These are phyloP conservation scores for Manacus vitellinus DNA, from an alignment of 2,113 vertebrate genomes.

Conservation along the genomic window DNA sequence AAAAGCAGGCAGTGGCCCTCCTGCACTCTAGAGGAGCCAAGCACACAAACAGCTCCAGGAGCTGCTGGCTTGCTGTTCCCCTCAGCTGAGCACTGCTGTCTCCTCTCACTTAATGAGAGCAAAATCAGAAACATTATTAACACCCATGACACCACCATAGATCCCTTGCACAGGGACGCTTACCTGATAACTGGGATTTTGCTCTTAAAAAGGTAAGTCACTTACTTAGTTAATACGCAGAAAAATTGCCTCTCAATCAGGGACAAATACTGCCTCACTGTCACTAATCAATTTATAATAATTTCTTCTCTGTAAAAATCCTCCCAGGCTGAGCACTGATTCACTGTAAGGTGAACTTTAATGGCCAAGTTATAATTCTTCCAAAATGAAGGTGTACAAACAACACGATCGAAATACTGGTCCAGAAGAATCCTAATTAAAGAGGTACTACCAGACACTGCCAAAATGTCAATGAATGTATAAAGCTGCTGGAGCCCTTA, in stretches of 20 bases:
- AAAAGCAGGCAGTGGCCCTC: not conserved
- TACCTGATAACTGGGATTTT: not conserved
- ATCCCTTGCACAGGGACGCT: not conserved
- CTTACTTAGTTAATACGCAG: not conserved
- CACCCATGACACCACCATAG: not conserved
- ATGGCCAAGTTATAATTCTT: constrained; percentile 26
- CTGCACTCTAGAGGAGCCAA: not conserved
- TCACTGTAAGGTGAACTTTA: constrained; percentile 5
- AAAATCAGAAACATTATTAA: not conserved
- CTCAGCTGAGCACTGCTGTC: not conserved
- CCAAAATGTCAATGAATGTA: constrained; percentile 44
- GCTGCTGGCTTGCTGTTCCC: not conserved
- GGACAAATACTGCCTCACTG: not conserved
- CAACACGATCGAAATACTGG: constrained; percentile 11
- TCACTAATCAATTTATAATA: constrained; percentile 6
- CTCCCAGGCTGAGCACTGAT: not conserved
- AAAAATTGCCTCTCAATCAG: not conserved
- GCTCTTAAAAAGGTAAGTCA: not conserved
- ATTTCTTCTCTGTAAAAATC: not conserved
- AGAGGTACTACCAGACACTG: constrained; percentile 45
- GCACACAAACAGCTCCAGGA: not conserved
- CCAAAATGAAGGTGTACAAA: constrained; percentile 42
- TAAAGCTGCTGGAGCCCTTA: constrained; percentile 51
- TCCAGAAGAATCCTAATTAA: constrained; percentile 62
- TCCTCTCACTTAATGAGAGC: not conserved